Base-by-base conservation (phyloP, 2,113 vertebrate genomes). In the Ceyx cyanopectus region DNA sequence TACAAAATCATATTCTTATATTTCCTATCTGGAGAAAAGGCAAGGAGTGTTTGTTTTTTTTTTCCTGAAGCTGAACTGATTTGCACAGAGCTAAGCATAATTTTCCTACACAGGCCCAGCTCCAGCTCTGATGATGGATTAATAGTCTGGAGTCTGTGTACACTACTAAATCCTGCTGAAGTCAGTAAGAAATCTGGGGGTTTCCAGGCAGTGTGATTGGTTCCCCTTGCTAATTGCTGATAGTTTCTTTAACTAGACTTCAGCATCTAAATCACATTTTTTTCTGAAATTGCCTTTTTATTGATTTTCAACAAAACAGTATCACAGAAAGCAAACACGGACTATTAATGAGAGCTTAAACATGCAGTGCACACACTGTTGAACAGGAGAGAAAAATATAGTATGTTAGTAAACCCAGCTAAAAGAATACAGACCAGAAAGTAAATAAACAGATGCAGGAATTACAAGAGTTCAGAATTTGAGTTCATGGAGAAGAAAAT, bases 221-320 rank as follows among this genome's bases (percentile, higher is more conserved):
- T 78, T 18, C 77, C 75, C 16, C 6, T 10, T 63, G 46, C 58
- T 94, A 93, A 95, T 93, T 93, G 92, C 37, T 40, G 50, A 51
- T 63, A 93, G 48, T 43, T 93, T 85, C 94, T 93, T 96, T 93
- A 95, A 92, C 67, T 50, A 87, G 79, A 57, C 78, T 91, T 95
- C n/a, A 85, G 92, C 87, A 91, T 50, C 48, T 93, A 94, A 94
- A 92, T 43, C 24, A 16, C 26, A 1, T 43, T 81, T 84, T 60
- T 72, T n/a, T 3, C 57, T 45, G 70, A 70, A 76, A 84, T 75
- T 45, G 53, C 50, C 57, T 80, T 86, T 84, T 90, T 34, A 96
- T 93, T 81, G 92, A 96, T 95, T 95, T 95, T 81, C 43, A 62
- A 65, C 84, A 56, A 32, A 48, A 40, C 32, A 75, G 34, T 40